Base-by-base conservation (phyloP, 1,140 invertebrate species). In the Drosophila neocordata region DNA sequence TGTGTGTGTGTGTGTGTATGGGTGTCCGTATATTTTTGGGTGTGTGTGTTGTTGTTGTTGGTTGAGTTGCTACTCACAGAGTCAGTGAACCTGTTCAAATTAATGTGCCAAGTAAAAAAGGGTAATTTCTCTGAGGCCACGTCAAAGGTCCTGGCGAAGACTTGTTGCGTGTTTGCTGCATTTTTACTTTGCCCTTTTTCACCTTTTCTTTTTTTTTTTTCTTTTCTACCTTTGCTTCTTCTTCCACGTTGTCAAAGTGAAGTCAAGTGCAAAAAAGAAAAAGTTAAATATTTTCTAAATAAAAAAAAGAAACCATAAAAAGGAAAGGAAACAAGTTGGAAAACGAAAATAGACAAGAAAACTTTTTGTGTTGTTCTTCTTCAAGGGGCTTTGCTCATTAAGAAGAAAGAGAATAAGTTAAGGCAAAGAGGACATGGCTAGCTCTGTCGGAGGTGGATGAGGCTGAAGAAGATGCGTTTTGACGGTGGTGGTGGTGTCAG, bases 71-170 rank as follows among this genome's bases (percentile, higher is more conserved):
- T 70, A 63, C 65, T 63, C 53, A 69, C 59, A 59, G 65, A 77
- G 72, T 62, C 77, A 81, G 38, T 87, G 83, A 87, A 82, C 69
- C 69, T 66, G 71, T 65, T 51, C 55, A 88, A 87, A 87, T 87
- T 88, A 88, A 87, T 88, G 83, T 87, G 79, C 71, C 83, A 68
- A 67, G 79, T 69, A 83, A 87, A 87, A 48, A 87, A 79, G 83
- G 83, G 75, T 88, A 88, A 88, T 87, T 82, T 82, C 64, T 65
- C 48, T 65, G 53, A 34, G 69, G 66, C 74, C 78, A 77, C 62
- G 69, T 68, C 69, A 81, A 77, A 62, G 82, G 74, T 67, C 64
- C 53, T 57, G 52, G 61, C 62, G 41, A 27, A 48, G 65, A 87
- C 82, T 85, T 85, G 82, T 85, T 85, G 82, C 82, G 58, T 69